Evolutionary conservation across 2,113 vertebrate species (phyloP).

Genomic region (Poeciliopsis retropinna): DNA sequence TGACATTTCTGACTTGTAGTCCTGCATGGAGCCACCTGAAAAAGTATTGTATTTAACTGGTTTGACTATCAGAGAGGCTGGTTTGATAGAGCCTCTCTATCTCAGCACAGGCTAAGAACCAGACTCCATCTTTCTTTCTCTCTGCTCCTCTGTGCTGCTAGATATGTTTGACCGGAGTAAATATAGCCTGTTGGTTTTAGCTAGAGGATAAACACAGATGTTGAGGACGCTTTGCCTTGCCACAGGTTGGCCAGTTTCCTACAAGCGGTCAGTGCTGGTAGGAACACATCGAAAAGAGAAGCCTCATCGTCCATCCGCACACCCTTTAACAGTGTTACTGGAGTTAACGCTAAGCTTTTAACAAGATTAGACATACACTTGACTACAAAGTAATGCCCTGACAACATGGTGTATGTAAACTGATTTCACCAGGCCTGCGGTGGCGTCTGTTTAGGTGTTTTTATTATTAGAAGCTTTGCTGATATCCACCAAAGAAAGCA

Average conservation of each 20-base stretch:
- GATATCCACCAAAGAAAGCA: conserved; percentile 11
- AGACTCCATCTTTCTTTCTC: conserved; percentile 31
- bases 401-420: conserved; percentile 36
- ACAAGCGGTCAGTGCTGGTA: conserved; percentile 49
- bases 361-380: conserved; percentile 27
- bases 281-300: conserved; percentile 35
- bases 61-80: not conserved
- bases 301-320: conserved; percentile 33
- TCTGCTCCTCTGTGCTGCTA: conserved; percentile 39
- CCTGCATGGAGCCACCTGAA: conserved; percentile 21
- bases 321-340: conserved; percentile 56
- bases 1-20: conserved; percentile 41
- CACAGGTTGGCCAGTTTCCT: conserved; percentile 67
- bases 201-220: conserved; percentile 83
- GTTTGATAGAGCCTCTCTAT: conserved; percentile 3
- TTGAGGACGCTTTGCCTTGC: conserved; percentile 74
- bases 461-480: conserved; percentile 13
- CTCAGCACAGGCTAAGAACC: conserved; percentile 2
- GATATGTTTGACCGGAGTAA: conserved; percentile 78
- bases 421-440: conserved; percentile 39
- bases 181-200: conserved; percentile 83
- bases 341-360: conserved; percentile 40
- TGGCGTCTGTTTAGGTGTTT: conserved; percentile 27
- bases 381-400: conserved; percentile 28
- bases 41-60: not conserved